phyloP scores from a whole-genome alignment of 2,888 invertebrate genomes.

The Drosophila siamana region DNA sequence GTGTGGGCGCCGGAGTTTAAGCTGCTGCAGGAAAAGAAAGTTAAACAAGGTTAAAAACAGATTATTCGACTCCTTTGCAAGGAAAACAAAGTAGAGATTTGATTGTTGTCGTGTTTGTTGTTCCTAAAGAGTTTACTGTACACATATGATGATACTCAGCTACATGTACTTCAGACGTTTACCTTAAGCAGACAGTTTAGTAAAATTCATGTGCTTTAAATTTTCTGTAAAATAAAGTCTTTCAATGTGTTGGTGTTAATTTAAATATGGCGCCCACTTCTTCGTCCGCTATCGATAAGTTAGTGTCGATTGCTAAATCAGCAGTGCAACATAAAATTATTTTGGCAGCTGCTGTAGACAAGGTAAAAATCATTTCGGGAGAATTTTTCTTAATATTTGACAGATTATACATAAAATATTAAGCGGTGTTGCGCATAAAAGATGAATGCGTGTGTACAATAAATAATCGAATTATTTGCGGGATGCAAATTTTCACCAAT shows the following conservation, averaged over 20 bases:
- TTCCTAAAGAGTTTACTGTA: slow-evolving; percentile 31
- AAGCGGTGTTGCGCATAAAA: background rate
- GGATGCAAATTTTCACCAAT: background rate
- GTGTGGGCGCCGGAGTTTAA: slow-evolving; percentile 90
- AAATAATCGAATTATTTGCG: background rate
- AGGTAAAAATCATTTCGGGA: background rate
- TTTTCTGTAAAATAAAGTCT: slow-evolving; percentile 6
- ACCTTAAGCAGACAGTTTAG: slow-evolving; percentile 10
- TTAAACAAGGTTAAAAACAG: slow-evolving; percentile 33
- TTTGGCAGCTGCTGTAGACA: slow-evolving; percentile 16
- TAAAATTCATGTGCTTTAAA: slow-evolving; percentile 12
- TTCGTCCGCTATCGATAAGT: slow-evolving; percentile 18
- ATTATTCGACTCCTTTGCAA: background rate
- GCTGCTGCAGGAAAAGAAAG: slow-evolving; percentile 64
- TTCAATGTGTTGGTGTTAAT: background rate
- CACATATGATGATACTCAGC: slow-evolving; percentile 11
- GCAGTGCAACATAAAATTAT: background rate
- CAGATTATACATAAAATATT: too few relatives aligned
- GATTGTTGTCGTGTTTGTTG: slow-evolving; percentile 16
- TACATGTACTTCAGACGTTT: slow-evolving; percentile 7
- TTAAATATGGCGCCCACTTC: slow-evolving; percentile 1
- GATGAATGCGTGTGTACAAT: background rate
- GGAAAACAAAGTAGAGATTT: slow-evolving; percentile 19
- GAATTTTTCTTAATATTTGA: background rate
- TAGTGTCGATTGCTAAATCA: slow-evolving; percentile 11